A percentile compares a stretch with the other conserved stretches of the same genome.
These are phyloP conservation scores for Vandiemenella viatica DNA, from an alignment of 2,888 invertebrate species.

Conservation along the genomic window DNA sequence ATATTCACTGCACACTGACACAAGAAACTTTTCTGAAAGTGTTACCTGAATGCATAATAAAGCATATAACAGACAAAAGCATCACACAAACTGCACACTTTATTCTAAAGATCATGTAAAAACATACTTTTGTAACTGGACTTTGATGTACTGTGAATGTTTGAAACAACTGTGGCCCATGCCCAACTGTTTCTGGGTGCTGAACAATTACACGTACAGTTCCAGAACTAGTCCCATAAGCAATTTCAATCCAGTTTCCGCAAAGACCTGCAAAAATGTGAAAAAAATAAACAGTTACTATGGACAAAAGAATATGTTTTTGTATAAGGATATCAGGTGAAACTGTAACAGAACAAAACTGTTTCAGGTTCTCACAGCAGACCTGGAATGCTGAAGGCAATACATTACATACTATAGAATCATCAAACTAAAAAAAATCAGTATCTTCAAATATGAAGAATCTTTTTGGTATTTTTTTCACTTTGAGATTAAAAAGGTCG, in stretches of 20 bases:
- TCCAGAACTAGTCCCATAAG: slow-evolving; percentile 92
- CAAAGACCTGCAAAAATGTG: slow-evolving; percentile 57
- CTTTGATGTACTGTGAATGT: slow-evolving; percentile 95
- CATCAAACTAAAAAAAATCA: too few species aligned
- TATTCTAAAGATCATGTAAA: neutral
- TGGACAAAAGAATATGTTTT: too few species aligned
- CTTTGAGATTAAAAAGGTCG: too few species aligned
- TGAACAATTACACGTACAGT: slow-evolving; percentile 95
- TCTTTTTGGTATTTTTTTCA: too few species aligned
- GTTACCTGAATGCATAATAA: slow-evolving; percentile 46
- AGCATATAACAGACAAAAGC: neutral
- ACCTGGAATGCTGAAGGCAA: too few species aligned
- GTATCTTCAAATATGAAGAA: too few species aligned
- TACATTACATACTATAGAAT: too few species aligned
- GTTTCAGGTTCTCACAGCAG: too few species aligned
- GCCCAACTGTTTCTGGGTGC: slow-evolving; percentile 96
- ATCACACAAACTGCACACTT: neutral
- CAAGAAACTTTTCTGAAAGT: slow-evolving; percentile 84
- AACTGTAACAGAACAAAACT: too few species aligned
- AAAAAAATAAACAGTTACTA: too few species aligned
- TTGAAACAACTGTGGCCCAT: slow-evolving; percentile 95
- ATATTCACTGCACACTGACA: slow-evolving; percentile 93
- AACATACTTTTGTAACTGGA: slow-evolving; percentile 72
- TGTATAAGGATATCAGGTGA: too few species aligned
- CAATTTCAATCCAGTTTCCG: slow-evolving; percentile 99